Evolutionary conservation across 2,888 invertebrate genomes (phyloP), one percentile per base, ranked within the genome.

Genomic region (Catocala nupta): DNA sequence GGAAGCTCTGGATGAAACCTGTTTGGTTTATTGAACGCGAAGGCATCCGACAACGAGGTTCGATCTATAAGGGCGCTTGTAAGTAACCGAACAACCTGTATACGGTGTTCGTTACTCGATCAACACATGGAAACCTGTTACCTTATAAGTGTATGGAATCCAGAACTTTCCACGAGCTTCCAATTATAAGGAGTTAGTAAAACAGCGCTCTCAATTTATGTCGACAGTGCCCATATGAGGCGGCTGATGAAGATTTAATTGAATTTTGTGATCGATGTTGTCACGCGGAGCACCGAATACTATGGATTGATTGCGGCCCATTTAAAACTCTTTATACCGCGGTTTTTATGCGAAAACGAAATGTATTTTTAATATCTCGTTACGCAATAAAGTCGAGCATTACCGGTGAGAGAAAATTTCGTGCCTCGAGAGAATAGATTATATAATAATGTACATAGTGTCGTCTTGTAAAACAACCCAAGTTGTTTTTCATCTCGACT

Each of bases 21-120:
- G 92, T 91, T 91, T 88, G 78, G 89, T 88, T 83, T 89, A 86
- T 86, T 87, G 90, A 89, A 87, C 90, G 88, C 88, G 81, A 78
- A 78, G 90, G 89, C 86, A 91, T 90, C 84, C 85, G 82, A 81
- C 86, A 84, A 86, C 85, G 84, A 85, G 73, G 82, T 77, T 72
- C 81, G 82, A 85, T 90, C 87, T 90, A 92, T 90, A 91, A 87
- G 90, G 90, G 84, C 87, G 84, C 65, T 67, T 70, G 64, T 72
- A 70, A 76, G 80, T 74, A 81, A 76, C 73, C 67, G 75, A 71
- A 69, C 73, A 59, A 69, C 73, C 71, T 73, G 66, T 64, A 75
- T 73, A 72, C 67, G 73, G 70, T 70, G 73, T 71, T 76, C 71
- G 65, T 77, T 76, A 73, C 63, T 70, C 65, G 75, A 75, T 65